Percentiles rank a stretch among this genome's conserved stretches.
Evolutionary conservation across 2,797 vertebrate genomes (phyloP).

Genomic region (Falco concolor): DNA sequence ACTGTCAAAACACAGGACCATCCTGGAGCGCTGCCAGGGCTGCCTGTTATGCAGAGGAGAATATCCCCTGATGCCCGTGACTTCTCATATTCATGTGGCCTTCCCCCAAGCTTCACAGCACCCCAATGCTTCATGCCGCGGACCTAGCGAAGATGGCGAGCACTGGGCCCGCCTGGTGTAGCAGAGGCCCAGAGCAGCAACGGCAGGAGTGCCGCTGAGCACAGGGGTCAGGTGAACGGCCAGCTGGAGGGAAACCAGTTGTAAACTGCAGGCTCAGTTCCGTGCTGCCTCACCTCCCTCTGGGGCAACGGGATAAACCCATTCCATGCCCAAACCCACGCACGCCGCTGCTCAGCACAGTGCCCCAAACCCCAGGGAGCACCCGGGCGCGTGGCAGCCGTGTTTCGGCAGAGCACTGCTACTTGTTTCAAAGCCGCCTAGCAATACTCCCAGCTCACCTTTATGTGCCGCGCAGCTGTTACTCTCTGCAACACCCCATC

Average conservation of each 20-base stretch:
- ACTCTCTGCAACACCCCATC: background rate
- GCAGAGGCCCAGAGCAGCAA: background rate
- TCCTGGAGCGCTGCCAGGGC: background rate
- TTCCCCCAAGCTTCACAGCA: background rate
- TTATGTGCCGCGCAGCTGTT: rapidly evolving
- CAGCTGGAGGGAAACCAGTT: background rate
- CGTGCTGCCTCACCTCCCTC: background rate
- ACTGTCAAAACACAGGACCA: rapidly evolving
- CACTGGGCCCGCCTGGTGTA: background rate
- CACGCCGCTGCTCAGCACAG: rapidly evolving
- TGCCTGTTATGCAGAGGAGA: background rate
- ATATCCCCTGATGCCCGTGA: background rate
- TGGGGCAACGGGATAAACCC: background rate
- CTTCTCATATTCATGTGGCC: background rate
- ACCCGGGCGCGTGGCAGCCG: background rate
- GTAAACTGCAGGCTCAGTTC: background rate
- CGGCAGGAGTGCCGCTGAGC: background rate
- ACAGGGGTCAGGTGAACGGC: background rate
- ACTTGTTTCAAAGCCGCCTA: background rate
- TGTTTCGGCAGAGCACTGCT: background rate
- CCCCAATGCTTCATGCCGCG: rapidly evolving
- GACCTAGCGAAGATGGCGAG: background rate
- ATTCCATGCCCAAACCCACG: rapidly evolving
- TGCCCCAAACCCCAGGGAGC: background rate
- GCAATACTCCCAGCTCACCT: background rate